phyloP scores from a whole-genome alignment of 2,888 invertebrate genomes.

The Tribolium freemani region DNA sequence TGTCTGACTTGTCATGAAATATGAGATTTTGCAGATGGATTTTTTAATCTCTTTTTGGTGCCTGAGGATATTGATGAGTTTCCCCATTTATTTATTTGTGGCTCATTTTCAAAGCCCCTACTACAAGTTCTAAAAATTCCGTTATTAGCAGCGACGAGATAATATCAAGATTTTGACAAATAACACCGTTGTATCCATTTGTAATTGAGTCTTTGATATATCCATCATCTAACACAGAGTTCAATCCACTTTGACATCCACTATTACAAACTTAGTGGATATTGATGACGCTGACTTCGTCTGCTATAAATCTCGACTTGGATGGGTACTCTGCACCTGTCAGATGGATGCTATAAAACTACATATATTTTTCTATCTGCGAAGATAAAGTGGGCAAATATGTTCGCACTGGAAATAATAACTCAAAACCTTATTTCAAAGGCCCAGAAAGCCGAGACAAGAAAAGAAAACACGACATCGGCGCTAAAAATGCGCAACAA shows the following conservation, averaged over 20 bases:
- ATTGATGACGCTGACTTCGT: slow-evolving; percentile 47
- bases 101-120: not conserved
- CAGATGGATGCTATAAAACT: slow-evolving; percentile 29
- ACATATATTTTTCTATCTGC: slow-evolving; percentile 25
- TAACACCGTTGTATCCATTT: slow-evolving; percentile 23
- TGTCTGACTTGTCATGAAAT: not conserved
- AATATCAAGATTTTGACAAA: slow-evolving; percentile 14
- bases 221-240: slow-evolving; percentile 36
- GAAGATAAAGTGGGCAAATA: slow-evolving; percentile 26
- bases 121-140: not conserved
- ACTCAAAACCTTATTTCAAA: not conserved
- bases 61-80: not conserved
- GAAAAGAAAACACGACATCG: not conserved
- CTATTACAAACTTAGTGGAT: slow-evolving; percentile 50
- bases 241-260: slow-evolving; percentile 45
- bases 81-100: not conserved
- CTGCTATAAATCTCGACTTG: slow-evolving; percentile 38
- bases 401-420: slow-evolving; percentile 14
- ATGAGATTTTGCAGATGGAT: not conserved
- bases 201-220: slow-evolving; percentile 36
- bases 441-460: not conserved
- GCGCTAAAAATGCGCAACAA: not conserved
- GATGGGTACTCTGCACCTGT: slow-evolving; percentile 37
- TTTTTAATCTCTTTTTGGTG: not conserved
- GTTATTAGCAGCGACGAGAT: not conserved